Evolutionary conservation across 2,113 vertebrate genomes (phyloP).

Genomic region (Ramphastos sulfuratus): DNA sequence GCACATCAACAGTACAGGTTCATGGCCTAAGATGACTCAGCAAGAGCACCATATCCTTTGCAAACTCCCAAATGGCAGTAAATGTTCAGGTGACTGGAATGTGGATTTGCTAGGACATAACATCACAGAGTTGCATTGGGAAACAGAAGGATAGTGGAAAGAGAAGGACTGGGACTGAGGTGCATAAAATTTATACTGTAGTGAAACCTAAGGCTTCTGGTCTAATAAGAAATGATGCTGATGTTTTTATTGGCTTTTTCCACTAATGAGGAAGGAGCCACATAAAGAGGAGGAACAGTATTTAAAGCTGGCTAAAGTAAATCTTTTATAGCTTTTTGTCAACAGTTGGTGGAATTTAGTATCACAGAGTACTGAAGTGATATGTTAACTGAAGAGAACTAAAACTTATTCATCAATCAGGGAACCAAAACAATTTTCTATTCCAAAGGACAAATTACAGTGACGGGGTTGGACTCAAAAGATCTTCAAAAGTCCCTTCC

Average conservation of each 20-base stretch:
- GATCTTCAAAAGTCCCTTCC: too few species aligned
- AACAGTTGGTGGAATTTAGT: neutral
- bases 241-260: slow-evolving; percentile 26
- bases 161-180: neutral
- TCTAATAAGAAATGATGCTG: neutral
- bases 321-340: neutral
- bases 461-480: neutral
- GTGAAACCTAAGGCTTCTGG: slow-evolving; percentile 8
- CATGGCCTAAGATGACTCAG: neutral
- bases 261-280: neutral
- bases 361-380: neutral
- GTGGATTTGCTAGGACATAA: neutral
- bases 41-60: neutral
- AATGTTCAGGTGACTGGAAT: neutral
- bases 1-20: neutral
- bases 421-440: neutral
- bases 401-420: slow-evolving; percentile 7
- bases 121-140: neutral
- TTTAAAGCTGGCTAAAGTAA: slow-evolving; percentile 15
- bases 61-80: neutral
- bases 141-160: slow-evolving; percentile 36
- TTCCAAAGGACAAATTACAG: neutral
- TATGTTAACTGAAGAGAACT: slow-evolving; percentile 1
- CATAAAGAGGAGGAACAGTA: neutral
- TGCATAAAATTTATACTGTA: neutral